Conservation (phyloP, 2,888 invertebrate genomes). For the Mechanitis messenoides region DNA sequence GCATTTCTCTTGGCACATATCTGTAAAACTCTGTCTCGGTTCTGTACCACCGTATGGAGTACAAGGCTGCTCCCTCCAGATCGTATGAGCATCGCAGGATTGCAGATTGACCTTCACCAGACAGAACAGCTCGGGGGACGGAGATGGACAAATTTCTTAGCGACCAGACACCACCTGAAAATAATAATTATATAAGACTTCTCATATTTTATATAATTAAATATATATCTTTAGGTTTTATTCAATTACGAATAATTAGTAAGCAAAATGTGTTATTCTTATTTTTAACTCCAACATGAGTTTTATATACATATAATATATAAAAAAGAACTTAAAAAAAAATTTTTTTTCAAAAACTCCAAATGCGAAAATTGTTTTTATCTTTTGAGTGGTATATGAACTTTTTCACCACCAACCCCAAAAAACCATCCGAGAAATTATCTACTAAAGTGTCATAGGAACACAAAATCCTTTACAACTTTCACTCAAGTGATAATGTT, state of each 20-base stretch:
- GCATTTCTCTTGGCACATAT: conserved; percentile 83
- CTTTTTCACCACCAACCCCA: conserved; percentile 24
- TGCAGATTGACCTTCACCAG: conserved; percentile 70
- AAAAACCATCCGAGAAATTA: conserved; percentile 26
- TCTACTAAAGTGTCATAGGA: conserved; percentile 23
- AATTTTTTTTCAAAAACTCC: conserved; percentile 10
- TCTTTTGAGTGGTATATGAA: conserved; percentile 24
- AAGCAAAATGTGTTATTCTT: too few relatives aligned
- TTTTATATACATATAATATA: not conserved
- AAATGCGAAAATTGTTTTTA: conserved; percentile 20
- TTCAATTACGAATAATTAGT: too few relatives aligned
- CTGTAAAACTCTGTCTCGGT: conserved; percentile 85
- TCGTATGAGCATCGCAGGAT: conserved; percentile 77
- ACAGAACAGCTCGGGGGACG: conserved; percentile 75
- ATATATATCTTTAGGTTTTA: too few relatives aligned
- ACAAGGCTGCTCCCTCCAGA: conserved; percentile 79
- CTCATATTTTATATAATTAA: too few relatives aligned
- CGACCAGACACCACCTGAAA: conserved; percentile 66
- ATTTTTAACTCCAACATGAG: not conserved
- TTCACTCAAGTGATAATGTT: conserved; percentile 12
- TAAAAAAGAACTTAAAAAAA: not conserved
- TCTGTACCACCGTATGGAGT: conserved; percentile 85
- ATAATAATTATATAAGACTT: too few relatives aligned
- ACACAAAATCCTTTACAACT: conserved; percentile 23
- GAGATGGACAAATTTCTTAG: conserved; percentile 66